Base-by-base conservation (phyloP, 1,140 invertebrate species). In the Camponotus floridanus region DNA sequence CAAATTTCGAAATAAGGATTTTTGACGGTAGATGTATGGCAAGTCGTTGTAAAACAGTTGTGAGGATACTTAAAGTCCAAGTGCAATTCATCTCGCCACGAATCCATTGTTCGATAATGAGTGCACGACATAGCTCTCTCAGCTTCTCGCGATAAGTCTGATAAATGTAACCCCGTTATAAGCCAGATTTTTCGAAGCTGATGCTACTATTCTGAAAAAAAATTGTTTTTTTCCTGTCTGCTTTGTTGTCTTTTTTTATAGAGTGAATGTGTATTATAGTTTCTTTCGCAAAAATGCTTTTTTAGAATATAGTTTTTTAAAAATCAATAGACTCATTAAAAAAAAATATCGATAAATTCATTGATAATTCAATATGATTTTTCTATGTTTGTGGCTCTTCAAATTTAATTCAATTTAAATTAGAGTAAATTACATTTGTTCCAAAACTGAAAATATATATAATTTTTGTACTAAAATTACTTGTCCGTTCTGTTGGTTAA, bases 91-190 rank as follows among this genome's bases (percentile, higher is more conserved):
- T 89, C 88, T 36, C 26, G 78, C 2, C 51, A 33, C 0, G 45
- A 61, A 5, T 86, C 64, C n/a, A 55, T 57, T 51, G 70, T 62
- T n/a, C 67, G 61, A 61, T 88, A 88, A 21, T 62, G 83, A 15
- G 79, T 48, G 33, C 76, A 88, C 15, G 87, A 89, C 88, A 89
- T 89, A 4, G n/a, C 1, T 31, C 61, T 61, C 31, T 13, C n/a
- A 5, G 2, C 9, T 39, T 61, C 13, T 33, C 4, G n/a, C 26
- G 11, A 13, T 8, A 21, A 26, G 11, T 59, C 11, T 3, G 51
- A 15, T 39, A 33, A 74, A 78, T 61, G 61, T 31, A 39, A 83
- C 26, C 7, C 18, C n/a, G 18, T 48, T 73, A 33, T 6, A 48
- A 62, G 7, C 8, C 11, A 15, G 18, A 73, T 59, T 21, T 61